These are phyloP conservation scores for Lymantria dispar DNA, from an alignment of 2,888 invertebrate species.

Conservation along the genomic window DNA sequence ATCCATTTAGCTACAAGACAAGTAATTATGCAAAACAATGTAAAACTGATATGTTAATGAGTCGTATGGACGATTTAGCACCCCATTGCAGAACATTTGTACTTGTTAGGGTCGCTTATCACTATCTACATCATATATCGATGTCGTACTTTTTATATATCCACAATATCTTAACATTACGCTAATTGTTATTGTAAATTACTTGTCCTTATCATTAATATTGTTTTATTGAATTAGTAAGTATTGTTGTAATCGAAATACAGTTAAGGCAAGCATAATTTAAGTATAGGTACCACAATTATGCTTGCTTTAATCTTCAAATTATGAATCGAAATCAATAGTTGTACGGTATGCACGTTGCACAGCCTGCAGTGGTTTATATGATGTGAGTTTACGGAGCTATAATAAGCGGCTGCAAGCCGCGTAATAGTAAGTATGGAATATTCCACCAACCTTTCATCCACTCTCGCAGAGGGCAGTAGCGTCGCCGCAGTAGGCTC, in stretches of 20 bases:
- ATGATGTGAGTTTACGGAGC: too few species aligned
- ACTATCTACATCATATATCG: conserved; percentile 54
- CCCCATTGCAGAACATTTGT: conserved; percentile 65
- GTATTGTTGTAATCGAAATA: background rate
- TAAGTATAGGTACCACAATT: too few species aligned
- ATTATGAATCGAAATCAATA: too few species aligned
- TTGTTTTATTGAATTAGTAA: conserved; percentile 3
- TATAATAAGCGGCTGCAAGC: too few species aligned
- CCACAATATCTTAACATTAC: conserved; percentile 50
- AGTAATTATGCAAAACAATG: conserved; percentile 69
- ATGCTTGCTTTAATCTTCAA: too few species aligned
- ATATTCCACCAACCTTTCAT: too few species aligned
- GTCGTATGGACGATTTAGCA: conserved; percentile 73
- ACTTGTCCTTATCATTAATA: conserved; percentile 34
- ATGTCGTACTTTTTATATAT: conserved; percentile 56
- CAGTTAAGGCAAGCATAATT: background rate
- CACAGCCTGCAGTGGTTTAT: too few species aligned
- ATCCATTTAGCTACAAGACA: conserved; percentile 23
- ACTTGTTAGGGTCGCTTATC: conserved; percentile 60
- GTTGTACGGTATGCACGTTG: too few species aligned
- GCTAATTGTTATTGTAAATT: conserved; percentile 41
- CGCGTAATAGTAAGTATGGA: too few species aligned
- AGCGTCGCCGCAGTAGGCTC: too few species aligned
- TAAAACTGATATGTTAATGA: conserved; percentile 74
- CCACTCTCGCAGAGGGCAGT: too few species aligned